Evolutionary conservation across 1,140 invertebrate genomes (phyloP).

Genomic region (Chironomus striatipennis): DNA sequence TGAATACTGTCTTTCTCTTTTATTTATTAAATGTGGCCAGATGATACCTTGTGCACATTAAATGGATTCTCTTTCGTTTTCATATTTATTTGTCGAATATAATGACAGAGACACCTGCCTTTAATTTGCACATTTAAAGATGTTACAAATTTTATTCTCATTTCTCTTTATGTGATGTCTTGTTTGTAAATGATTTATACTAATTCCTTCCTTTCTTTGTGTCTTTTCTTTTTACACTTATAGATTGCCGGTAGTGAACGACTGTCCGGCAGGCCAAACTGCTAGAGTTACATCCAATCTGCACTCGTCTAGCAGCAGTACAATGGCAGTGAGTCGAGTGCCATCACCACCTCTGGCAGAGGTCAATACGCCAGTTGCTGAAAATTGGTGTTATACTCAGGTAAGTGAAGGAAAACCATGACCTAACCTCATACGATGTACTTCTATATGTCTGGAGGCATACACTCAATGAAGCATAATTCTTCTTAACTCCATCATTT

Average conservation of each 20-base stretch:
- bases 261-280: slow-evolving; percentile 71
- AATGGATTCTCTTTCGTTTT: too few relatives aligned
- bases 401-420: slow-evolving; percentile 44
- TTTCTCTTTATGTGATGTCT: too few relatives aligned
- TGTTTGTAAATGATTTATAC: neutral
- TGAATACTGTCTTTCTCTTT: too few relatives aligned
- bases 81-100: too few relatives aligned
- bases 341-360: slow-evolving; percentile 82
- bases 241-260: slow-evolving; percentile 74
- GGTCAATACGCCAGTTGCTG: slow-evolving; percentile 86
- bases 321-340: slow-evolving; percentile 85
- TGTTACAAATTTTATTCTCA: too few relatives aligned
- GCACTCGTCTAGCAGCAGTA: slow-evolving; percentile 56
- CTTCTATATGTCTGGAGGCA: too few relatives aligned
- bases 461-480: too few relatives aligned
- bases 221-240: too few relatives aligned
- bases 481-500: neutral
- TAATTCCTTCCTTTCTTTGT: slow-evolving; percentile 26
- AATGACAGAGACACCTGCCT: too few relatives aligned
- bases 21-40: too few relatives aligned
- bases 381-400: slow-evolving; percentile 96
- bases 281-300: slow-evolving; percentile 71
- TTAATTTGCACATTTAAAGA: too few relatives aligned
- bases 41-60: too few relatives aligned
- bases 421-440: neutral